phyloP scores from a whole-genome alignment of 2,113 vertebrate genomes.

The Rostratula benghalensis region DNA sequence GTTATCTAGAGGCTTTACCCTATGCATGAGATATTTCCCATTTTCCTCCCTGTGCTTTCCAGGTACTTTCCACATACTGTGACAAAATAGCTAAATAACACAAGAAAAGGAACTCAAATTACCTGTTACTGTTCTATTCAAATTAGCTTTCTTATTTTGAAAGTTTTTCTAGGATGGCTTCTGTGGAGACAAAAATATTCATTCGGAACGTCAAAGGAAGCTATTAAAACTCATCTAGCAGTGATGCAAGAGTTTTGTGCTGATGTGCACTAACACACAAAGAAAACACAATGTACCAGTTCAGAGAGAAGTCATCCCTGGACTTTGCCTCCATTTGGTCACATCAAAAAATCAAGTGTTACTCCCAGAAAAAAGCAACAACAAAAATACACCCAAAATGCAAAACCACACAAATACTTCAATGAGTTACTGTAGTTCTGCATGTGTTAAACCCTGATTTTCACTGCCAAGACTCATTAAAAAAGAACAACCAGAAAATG shows the following conservation, averaged over 20 bases:
- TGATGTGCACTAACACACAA: neutral
- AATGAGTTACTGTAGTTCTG: neutral
- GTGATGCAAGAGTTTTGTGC: neutral
- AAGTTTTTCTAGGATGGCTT: constrained; percentile 40
- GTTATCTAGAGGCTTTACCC: constrained; percentile 22
- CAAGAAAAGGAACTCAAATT: constrained; percentile 22
- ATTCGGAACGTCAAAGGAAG: neutral
- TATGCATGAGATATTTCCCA: neutral
- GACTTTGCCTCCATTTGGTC: neutral
- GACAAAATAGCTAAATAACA: neutral
- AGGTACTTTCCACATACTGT: constrained; percentile 22
- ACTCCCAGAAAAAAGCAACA: neutral
- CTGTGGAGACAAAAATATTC: constrained; percentile 13
- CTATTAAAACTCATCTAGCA: neutral
- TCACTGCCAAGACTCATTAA: constrained; percentile 26
- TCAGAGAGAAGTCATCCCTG: neutral
- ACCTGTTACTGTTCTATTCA: constrained; percentile 9
- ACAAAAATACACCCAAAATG: neutral
- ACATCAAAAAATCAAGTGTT: neutral
- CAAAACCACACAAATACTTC: neutral
- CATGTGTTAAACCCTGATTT: neutral
- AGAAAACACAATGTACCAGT: neutral
- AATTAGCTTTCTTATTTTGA: constrained; percentile 3
- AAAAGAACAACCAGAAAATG: constrained; percentile 33
- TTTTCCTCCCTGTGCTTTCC: neutral